Base-by-base conservation (phyloP, 2,797 vertebrate genomes). In the Mormyrus proboscirostris region DNA sequence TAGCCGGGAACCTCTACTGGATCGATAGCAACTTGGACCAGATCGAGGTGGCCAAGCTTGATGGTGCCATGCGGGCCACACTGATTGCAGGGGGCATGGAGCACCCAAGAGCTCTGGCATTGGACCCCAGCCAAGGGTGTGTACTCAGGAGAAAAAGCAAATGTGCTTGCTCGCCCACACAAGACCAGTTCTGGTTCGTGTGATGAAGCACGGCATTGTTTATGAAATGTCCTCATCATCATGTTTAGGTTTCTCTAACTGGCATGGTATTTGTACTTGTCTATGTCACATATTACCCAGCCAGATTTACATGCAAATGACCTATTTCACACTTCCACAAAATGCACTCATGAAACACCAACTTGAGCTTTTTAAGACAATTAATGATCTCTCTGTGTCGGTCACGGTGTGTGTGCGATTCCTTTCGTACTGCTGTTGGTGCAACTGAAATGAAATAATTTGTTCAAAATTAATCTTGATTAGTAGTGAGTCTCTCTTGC, bases 11-110 rank as follows among this genome's bases (percentile, higher is more conserved):
- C 90, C 95, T 97, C 69, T 97, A 97, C 89, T 97, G 97, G 97
- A 97, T 97, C 89, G 97, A 97, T 92, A 97, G 97, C 91, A 97
- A 97, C 87, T 92, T 97, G 94, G 97, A 97, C 89, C 97, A 97
- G 92, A 97, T 97, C 0, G 97, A 97, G 94, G 97, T 97, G 65
- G 96, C 97, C 73, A 97, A 95, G 91, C 92, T 97, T 2, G 95
- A 97, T 59, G 97, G 97, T 8, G 94, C 94, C 69, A 92, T 97
- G 91, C 95, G 97, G 91, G 95, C 96, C 44, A 97, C 97, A 0
- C 92, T 97, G 33, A 96, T 97, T 88, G 97, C 97, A 1, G 97
- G 97, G 76, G 96, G 95, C 41, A 97, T 97, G 97, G 97, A 97
- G 73, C 97, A 97, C 51, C 97, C 97, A 0, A 95, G 97, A 19